Evolutionary conservation across 1,140 invertebrate species (phyloP).

Genomic region (Melitaea cinxia): DNA sequence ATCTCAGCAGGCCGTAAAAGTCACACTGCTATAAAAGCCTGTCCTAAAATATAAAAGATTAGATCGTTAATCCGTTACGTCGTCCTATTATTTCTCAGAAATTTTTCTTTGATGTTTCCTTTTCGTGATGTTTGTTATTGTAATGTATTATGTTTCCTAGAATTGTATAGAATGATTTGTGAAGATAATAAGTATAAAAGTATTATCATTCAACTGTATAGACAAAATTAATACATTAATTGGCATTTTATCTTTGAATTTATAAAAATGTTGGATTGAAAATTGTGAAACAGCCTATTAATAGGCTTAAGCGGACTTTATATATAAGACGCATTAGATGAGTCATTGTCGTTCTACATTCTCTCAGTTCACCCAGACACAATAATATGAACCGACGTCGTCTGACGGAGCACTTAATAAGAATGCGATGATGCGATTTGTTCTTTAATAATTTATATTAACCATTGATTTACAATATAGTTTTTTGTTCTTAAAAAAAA

Average conservation of each 20-base stretch:
- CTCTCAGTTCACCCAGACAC: slow-evolving; percentile 3
- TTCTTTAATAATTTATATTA: background rate
- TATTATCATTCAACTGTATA: no score
- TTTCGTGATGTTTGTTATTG: background rate
- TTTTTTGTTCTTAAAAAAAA: no score
- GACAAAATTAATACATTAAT: no score
- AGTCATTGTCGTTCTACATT: slow-evolving; percentile 20
- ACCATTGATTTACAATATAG: no score
- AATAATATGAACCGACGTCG: slow-evolving; percentile 14
- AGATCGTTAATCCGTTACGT: background rate
- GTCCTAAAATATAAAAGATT: background rate
- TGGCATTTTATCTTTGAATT: no score
- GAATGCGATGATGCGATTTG: background rate
- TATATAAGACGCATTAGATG: slow-evolving; percentile 8
- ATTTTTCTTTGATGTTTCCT: background rate
- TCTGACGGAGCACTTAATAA: slow-evolving; percentile 22
- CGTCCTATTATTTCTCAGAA: background rate
- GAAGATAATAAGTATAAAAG: no score
- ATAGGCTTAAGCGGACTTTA: no score
- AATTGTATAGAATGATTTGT: no score
- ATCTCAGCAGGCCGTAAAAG: background rate
- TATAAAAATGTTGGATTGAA: no score
- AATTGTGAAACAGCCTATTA: no score
- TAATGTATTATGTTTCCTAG: no score
- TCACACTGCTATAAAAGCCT: background rate